Conservation (phyloP, 2,888 invertebrate genomes). For the Conistra vaccinii region DNA sequence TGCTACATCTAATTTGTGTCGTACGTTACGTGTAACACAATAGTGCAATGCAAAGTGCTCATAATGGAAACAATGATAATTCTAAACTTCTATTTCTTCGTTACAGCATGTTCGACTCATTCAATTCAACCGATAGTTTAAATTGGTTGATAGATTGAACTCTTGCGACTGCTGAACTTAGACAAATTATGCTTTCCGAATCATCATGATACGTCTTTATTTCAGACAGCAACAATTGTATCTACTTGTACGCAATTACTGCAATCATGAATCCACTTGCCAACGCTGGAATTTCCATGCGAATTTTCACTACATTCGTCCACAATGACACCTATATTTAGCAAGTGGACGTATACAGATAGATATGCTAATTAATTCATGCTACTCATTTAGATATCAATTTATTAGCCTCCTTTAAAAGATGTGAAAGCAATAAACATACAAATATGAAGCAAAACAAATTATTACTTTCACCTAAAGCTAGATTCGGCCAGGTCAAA, state of each 20-base stretch:
- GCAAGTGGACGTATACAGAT: background rate
- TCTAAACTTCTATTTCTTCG: slow-evolving; percentile 7
- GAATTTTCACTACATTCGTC: background rate
- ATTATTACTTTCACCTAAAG: slow-evolving; percentile 49
- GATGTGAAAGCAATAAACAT: slow-evolving; percentile 63
- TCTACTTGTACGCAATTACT: background rate
- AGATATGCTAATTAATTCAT: slow-evolving; percentile 20
- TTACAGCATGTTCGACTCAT: slow-evolving; percentile 2
- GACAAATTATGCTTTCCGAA: background rate
- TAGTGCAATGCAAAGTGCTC: slow-evolving; percentile 12
- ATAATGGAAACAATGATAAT: slow-evolving; percentile 29
- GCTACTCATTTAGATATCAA: slow-evolving; percentile 26
- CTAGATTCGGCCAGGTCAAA: slow-evolving; percentile 49
- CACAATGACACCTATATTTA: background rate
- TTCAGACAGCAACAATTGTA: background rate
- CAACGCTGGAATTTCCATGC: background rate
- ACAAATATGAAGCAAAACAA: slow-evolving; percentile 52
- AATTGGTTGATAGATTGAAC: background rate
- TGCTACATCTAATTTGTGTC: no score
- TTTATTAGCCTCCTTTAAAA: slow-evolving; percentile 38
- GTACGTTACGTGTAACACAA: no score
- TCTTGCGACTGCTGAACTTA: background rate
- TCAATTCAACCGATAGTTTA: background rate
- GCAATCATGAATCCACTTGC: background rate
- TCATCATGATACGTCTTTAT: background rate